Conservation (phyloP, 1,140 invertebrate species). For the Caligus rogercresseyi region DNA sequence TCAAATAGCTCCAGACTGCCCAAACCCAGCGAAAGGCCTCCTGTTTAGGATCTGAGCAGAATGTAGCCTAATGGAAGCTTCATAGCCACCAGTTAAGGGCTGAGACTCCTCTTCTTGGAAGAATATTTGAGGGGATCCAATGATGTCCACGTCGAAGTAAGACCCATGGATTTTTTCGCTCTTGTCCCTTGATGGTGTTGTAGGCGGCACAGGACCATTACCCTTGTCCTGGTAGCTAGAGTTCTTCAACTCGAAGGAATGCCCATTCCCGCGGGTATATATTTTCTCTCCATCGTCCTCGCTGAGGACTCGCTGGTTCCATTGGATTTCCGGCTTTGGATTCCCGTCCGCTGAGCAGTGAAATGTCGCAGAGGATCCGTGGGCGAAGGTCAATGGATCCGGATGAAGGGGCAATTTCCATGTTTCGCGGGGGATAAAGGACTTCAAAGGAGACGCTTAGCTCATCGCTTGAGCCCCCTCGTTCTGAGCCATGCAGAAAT, state of each 20-base stretch:
- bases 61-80: slow-evolving; percentile 41
- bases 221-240: slow-evolving; percentile 14
- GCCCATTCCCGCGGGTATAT: not conserved
- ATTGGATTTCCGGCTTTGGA: slow-evolving; percentile 11
- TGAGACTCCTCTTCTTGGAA: not conserved
- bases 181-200: slow-evolving; percentile 11
- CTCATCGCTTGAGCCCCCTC: slow-evolving; percentile 24
- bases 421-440: slow-evolving; percentile 2
- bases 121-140: slow-evolving; percentile 3
- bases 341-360: slow-evolving; percentile 13
- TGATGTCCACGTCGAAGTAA: not conserved
- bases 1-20: slow-evolving; percentile 54
- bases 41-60: slow-evolving; percentile 66
- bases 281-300: not conserved
- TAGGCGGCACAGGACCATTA: slow-evolving; percentile 10
- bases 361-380: not conserved
- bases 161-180: slow-evolving; percentile 2
- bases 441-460: slow-evolving; percentile 24
- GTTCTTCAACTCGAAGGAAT: slow-evolving; percentile 6
- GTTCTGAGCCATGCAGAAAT: slow-evolving; percentile 25
- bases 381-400: not conserved
- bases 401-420: not conserved
- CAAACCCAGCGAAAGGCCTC: slow-evolving; percentile 61
- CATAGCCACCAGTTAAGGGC: not conserved
- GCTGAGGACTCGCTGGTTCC: slow-evolving; percentile 1